Conservation (phyloP, 2,888 invertebrate genomes). For the Mesorhabditis belari region DNA sequence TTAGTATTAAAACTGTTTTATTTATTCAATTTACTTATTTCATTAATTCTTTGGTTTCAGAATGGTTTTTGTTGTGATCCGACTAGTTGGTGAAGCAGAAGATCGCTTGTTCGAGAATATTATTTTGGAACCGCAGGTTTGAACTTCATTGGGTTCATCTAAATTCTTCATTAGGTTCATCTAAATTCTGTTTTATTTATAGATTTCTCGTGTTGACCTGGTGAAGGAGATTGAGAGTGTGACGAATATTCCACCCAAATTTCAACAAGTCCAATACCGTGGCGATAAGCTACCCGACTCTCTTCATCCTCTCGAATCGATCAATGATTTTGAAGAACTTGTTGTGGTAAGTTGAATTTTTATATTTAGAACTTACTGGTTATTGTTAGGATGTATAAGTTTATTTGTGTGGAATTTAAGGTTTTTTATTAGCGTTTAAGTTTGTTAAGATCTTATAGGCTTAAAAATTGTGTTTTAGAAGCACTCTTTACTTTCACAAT, state of each 20-base stretch:
- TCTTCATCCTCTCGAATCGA: neutral
- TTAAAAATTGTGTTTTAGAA: too few relatives aligned
- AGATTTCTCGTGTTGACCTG: constrained; percentile 4
- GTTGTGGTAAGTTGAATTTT: neutral
- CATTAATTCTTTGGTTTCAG: constrained; percentile 1
- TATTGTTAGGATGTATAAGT: too few relatives aligned
- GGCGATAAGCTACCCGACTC: constrained; percentile 1
- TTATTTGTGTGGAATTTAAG: too few relatives aligned
- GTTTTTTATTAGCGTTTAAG: too few relatives aligned
- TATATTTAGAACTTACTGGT: neutral
- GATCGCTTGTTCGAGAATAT: constrained; percentile 3
- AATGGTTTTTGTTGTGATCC: constrained; percentile 5
- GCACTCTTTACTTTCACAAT: too few relatives aligned
- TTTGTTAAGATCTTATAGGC: too few relatives aligned
- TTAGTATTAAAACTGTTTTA: neutral
- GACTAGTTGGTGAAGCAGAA: constrained; percentile 6
- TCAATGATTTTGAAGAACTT: neutral
- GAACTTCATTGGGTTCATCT: too few relatives aligned
- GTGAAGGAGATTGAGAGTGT: constrained; percentile 2
- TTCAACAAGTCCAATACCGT: too few relatives aligned
- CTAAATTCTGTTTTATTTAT: constrained; percentile 1
- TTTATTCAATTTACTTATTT: neutral
- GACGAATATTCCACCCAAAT: neutral
- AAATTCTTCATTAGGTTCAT: neutral
- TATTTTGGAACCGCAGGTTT: constrained; percentile 1